phyloP scores from a whole-genome alignment of 1,140 invertebrate species.

The Pseudomyrmex concolor region DNA sequence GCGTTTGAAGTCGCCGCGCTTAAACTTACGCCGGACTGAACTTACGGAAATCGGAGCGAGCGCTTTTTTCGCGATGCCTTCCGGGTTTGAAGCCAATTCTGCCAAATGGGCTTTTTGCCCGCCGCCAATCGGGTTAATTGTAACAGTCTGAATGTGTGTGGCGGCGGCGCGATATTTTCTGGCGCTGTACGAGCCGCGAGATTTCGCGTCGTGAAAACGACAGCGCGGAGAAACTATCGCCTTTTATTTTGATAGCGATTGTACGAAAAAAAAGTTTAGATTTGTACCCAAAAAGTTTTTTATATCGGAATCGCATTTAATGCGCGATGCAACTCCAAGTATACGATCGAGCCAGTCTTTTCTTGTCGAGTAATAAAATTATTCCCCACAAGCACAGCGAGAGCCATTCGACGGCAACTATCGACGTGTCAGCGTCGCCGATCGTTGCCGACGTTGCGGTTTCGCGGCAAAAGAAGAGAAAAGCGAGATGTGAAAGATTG shows the following conservation, averaged over 20 bases:
- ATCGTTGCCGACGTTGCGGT: conserved; percentile 32
- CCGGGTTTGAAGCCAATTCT: conserved; percentile 17
- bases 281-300: neutral
- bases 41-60: conserved; percentile 14
- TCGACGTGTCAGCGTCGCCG: conserved; percentile 32
- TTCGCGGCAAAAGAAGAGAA: neutral
- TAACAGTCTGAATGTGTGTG: neutral
- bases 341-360: neutral
- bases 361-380: conserved; percentile 42
- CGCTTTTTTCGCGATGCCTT: neutral
- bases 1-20: neutral
- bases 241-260: neutral
- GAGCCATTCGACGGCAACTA: conserved; percentile 5
- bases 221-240: neutral
- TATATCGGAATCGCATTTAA: neutral
- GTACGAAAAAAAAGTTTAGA: neutral
- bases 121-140: conserved; percentile 19
- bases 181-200: neutral
- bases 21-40: neutral
- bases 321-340: neutral
- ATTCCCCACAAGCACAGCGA: neutral
- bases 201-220: neutral
- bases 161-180: neutral
- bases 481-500: neutral
- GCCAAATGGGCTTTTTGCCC: conserved; percentile 28